Evolutionary conservation across 2,888 invertebrate genomes (phyloP).

Genomic region (Sphecodes monilicornis): DNA sequence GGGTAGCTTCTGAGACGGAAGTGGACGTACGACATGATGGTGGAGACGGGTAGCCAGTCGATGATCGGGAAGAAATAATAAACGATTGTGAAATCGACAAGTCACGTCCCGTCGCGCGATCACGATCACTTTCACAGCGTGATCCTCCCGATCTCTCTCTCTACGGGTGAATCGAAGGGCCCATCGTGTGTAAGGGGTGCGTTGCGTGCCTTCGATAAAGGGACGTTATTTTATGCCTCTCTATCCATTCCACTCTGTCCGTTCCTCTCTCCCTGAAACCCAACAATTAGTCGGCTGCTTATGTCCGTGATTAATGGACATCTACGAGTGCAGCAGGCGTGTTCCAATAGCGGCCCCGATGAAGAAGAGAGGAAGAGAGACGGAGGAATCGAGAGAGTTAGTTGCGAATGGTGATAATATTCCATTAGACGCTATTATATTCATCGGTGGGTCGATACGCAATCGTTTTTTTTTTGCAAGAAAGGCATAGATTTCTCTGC

Average conservation of each 20-base stretch:
- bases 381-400: conserved; percentile 52
- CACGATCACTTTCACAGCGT: conserved; percentile 73
- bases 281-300: conserved; percentile 82
- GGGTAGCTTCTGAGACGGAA: conserved; percentile 6
- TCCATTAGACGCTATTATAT: conserved; percentile 78
- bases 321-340: conserved; percentile 77
- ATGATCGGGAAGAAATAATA: conserved; percentile 70
- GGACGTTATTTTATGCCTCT: conserved; percentile 78
- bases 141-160: conserved; percentile 65
- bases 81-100: conserved; percentile 78
- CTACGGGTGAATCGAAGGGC: conserved; percentile 67
- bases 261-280: conserved; percentile 70
- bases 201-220: conserved; percentile 67
- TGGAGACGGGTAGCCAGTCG: conserved; percentile 29
- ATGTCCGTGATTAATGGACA: conserved; percentile 81
- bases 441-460: conserved; percentile 70
- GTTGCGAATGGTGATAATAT: conserved; percentile 71
- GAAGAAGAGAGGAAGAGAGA: conserved; percentile 44
- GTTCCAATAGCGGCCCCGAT: conserved; percentile 64
- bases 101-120: conserved; percentile 76
- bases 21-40: conserved; percentile 1
- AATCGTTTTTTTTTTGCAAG: conserved; percentile 42
- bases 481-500: neutral
- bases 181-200: conserved; percentile 72
- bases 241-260: conserved; percentile 71